Evolutionary conservation across 2,888 invertebrate species (phyloP), one percentile per base, ranked within the genome.

Genomic region (Aphodius sticticus): DNA sequence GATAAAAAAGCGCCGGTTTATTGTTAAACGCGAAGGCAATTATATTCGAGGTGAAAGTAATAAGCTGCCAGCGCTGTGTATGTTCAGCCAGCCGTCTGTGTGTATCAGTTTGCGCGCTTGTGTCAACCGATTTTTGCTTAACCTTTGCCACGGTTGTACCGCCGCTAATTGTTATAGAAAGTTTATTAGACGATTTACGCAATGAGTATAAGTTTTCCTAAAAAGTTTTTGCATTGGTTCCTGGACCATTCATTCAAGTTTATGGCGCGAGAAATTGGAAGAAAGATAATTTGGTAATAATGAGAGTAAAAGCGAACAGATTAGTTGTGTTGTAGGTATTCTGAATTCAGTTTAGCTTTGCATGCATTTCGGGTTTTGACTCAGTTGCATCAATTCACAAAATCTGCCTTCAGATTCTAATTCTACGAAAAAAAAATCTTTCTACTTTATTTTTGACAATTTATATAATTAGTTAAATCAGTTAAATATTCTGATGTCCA

Each of bases 31-130:
- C 53, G 53, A 53, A 7, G 53, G 7, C 53, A 53, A 53, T 53
- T 53, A 53, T 53, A 53, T 53, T 53, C 53, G 53, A 53, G 53
- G 53, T 53, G 53, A 53, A 53, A 53, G 53, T 53, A 53, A 53
- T 53, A 5, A 53, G 53, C 53, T 26, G 26, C 26, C 26, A 26
- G 26, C 26, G 1, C 26, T 26, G 26, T 26, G 26, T 26, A 26
- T 26, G 26, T 26, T 26, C 26, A 26, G 26, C 26, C 26, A 26
- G 26, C 26, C 26, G 26, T 1, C 26, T 26, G 26, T 26, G 12
- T 53, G 53, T 12, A 53, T 53, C 12, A 53, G 9, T 53, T 53
- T 53, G 53, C 12, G 53, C 53, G 53, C 12, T 53, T 53, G 53
- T 53, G 53, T 53, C 53, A 53, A 53, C 53, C 53, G 53, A 53